Base-by-base conservation (phyloP, 2,797 vertebrate genomes). In the Eleutherodactylus coqui region DNA sequence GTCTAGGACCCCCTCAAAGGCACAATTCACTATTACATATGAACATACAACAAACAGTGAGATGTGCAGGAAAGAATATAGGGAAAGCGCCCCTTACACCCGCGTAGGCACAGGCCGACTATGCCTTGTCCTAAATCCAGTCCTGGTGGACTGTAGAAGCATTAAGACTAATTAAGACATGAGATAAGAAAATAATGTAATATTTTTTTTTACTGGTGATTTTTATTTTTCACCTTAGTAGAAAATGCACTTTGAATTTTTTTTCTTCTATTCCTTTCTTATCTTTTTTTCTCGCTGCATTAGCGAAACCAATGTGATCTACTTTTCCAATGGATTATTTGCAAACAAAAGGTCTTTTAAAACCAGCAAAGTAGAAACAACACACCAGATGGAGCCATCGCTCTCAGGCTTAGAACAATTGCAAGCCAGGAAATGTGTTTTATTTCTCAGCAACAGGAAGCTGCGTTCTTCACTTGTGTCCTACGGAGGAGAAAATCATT, bases 311-410 rank as follows among this genome's bases (percentile, higher is more conserved):
- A 55, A 24, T 24, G 36, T 58, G 19, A 55, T 34, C 5, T 21
- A 38, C 34, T 78, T 16, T 43, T 41, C 14, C 24, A 17, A 7
- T 55, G 17, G 24, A 78, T 38, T 58, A 78, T 78, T 58, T 78
- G 10, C 34, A 78, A n/a, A 38, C 17, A 41, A 55, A 55, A 78
- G 34, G 51, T 29, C 1, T 38, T 41, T 45, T 75, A 19, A 24
- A 58, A 19, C 16, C 51, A 5, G 81, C 45, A 83, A 81, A 82
- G 45, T 7, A n/a, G 49, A 72, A 87, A 83, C 75, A 73, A 45
- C 80, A 83, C 87, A 89, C 76, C 90, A 93, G 90, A 90, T 92
- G 90, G 91, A 88, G 89, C 89, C 92, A 89, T 90, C 16, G 0
- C 60, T 88, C 87, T 90, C 90, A 86, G 41, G 64, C 86, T 85